A percentile compares a stretch with the other conserved stretches of the same genome.
These are phyloP conservation scores for Intellagama lesueurii DNA, from an alignment of 2,797 vertebrate genomes.

Conservation along the genomic window DNA sequence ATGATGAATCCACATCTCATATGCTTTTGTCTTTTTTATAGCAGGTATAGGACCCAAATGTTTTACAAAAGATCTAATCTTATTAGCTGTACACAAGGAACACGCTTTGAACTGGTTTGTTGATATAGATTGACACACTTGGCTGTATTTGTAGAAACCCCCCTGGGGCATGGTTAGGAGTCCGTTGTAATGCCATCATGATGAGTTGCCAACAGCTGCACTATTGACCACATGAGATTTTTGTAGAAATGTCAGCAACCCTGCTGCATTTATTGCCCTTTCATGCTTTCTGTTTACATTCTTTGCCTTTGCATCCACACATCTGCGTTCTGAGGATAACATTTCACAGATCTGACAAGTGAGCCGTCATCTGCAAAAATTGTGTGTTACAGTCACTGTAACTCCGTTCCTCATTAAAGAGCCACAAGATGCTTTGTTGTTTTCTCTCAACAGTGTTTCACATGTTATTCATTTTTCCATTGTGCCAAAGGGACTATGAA, in stretches of 20 bases:
- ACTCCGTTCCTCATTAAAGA: background rate
- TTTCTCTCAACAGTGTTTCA: background rate
- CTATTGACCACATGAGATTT: background rate
- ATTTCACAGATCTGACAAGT: background rate
- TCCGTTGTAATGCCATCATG: background rate
- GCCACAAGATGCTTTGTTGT: background rate
- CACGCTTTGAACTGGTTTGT: background rate
- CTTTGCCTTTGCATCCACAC: background rate
- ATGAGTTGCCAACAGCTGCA: background rate
- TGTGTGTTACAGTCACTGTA: background rate
- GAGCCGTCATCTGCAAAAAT: background rate
- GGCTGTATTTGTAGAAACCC: background rate
- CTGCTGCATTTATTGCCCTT: background rate
- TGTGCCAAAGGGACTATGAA: background rate
- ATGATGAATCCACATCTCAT: too few relatives aligned
- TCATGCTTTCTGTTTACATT: background rate
- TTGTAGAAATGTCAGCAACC: background rate
- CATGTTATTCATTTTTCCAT: background rate
- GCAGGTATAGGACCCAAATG: too few relatives aligned
- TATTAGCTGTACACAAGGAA: too few relatives aligned
- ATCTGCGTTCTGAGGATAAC: background rate
- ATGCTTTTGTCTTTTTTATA: too few relatives aligned
- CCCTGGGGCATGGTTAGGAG: background rate
- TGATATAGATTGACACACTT: background rate
- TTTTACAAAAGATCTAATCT: too few relatives aligned